A percentile compares a stretch with the other conserved stretches of the same genome.
Evolutionary conservation across 2,797 vertebrate species (phyloP).

Genomic region (Varecia variegata): DNA sequence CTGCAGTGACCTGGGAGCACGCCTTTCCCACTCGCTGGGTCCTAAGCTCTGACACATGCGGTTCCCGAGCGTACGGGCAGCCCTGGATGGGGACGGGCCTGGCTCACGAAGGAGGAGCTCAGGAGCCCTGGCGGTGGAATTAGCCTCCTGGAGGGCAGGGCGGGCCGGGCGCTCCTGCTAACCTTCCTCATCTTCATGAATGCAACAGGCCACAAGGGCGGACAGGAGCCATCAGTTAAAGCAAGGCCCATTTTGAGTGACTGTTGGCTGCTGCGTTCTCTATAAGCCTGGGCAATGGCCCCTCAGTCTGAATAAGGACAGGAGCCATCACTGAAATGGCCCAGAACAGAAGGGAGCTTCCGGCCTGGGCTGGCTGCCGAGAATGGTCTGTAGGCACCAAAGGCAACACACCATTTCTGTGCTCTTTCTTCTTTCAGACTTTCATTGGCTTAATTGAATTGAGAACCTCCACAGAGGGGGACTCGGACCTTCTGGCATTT

Average conservation of each 20-base stretch:
- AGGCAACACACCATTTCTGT: slow-evolving; percentile 50
- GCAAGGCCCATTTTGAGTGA: not conserved
- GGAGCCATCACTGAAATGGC: not conserved
- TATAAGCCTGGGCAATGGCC: not conserved
- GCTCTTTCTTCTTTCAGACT: slow-evolving; percentile 54
- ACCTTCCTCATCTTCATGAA: not conserved
- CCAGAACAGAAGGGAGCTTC: slow-evolving; percentile 45
- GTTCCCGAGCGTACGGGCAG: not conserved
- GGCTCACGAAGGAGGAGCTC: not conserved
- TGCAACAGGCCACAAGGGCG: not conserved
- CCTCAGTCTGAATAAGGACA: not conserved
- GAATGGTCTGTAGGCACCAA: slow-evolving; percentile 46
- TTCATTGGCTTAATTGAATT: slow-evolving; percentile 67
- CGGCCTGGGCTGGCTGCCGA: slow-evolving; percentile 61
- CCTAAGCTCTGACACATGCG: not conserved
- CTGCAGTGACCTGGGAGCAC: not conserved
- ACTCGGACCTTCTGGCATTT: not conserved
- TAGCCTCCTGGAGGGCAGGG: not conserved
- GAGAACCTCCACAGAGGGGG: slow-evolving; percentile 41
- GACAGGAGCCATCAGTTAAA: not conserved
- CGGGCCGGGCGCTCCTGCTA: not conserved
- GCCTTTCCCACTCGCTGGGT: not conserved
- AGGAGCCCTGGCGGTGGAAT: too few relatives aligned
- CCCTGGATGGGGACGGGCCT: not conserved
- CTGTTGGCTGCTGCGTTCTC: not conserved